These are phyloP conservation scores for Anthoscopus minutus DNA, from an alignment of 2,113 vertebrate species.

Conservation along the genomic window DNA sequence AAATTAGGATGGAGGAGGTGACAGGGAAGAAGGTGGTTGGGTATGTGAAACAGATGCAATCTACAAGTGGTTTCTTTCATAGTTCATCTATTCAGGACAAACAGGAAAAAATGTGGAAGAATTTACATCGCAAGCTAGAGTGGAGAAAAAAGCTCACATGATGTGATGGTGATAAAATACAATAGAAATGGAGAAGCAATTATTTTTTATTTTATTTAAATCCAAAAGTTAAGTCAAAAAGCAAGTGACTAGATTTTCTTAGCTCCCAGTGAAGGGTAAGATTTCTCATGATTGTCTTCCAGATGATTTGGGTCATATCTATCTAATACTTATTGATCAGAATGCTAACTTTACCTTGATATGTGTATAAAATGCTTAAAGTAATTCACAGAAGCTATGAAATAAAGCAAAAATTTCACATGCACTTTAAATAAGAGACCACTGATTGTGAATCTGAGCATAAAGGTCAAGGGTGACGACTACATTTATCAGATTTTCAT, in stretches of 20 bases:
- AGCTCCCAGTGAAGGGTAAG: background rate
- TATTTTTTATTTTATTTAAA: background rate
- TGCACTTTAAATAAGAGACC: background rate
- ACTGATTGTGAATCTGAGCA: background rate
- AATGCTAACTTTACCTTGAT: background rate
- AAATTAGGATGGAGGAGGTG: background rate
- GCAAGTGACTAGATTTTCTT: background rate
- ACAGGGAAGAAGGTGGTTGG: background rate
- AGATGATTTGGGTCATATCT: background rate
- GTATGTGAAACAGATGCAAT: background rate
- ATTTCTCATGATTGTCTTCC: background rate
- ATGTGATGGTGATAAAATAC: background rate
- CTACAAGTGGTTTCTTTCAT: background rate
- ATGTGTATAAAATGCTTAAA: background rate
- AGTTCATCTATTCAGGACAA: background rate
- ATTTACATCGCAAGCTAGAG: background rate
- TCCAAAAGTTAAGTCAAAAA: background rate
- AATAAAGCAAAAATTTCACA: conserved; percentile 21
- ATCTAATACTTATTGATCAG: conserved; percentile 34
- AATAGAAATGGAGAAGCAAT: background rate
- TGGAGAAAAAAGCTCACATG: background rate
- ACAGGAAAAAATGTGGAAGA: background rate
- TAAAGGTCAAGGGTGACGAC: conserved; percentile 55
- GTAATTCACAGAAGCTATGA: background rate
- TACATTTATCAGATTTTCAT: conserved; percentile 32